These are phyloP conservation scores for Hypolimnas misippus DNA, from an alignment of 2,888 invertebrate species.

Conservation along the genomic window DNA sequence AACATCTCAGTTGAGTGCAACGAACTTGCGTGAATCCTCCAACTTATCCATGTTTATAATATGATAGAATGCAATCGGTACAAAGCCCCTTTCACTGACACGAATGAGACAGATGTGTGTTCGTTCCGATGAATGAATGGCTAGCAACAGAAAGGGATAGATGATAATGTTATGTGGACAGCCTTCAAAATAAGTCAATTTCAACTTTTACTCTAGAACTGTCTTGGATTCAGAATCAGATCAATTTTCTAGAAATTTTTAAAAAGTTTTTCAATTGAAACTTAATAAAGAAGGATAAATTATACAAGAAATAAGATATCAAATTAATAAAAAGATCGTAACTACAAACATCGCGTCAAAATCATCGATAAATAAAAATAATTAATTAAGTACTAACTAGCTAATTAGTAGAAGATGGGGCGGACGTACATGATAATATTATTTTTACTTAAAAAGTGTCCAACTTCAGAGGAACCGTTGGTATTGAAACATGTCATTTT, in stretches of 20 bases:
- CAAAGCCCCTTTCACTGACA: conserved; percentile 43
- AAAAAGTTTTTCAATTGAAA: conserved; percentile 5
- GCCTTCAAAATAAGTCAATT: conserved; percentile 39
- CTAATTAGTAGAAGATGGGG: no score
- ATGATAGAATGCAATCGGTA: conserved; percentile 26
- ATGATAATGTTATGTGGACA: conserved; percentile 34
- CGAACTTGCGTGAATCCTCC: background rate
- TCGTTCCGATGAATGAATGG: conserved; percentile 42
- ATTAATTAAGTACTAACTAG: no score
- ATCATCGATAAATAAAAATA: no score
- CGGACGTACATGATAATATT: no score
- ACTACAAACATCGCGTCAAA: no score
- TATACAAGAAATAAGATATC: no score
- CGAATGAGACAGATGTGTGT: conserved; percentile 38
- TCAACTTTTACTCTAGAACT: conserved; percentile 37
- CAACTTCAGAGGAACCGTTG: no score
- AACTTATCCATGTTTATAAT: background rate
- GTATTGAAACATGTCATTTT: no score
- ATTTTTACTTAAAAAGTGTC: no score
- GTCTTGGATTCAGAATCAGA: conserved; percentile 23
- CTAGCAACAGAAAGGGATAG: conserved; percentile 39
- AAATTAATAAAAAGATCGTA: no score
- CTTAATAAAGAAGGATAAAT: background rate
- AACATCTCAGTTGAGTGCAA: background rate
- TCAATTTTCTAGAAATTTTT: conserved; percentile 21